Evolutionary conservation across 37 sponge, comb jelly and placozoan species (phyloP).

Genomic region (Amphimedon queenslandica): DNA sequence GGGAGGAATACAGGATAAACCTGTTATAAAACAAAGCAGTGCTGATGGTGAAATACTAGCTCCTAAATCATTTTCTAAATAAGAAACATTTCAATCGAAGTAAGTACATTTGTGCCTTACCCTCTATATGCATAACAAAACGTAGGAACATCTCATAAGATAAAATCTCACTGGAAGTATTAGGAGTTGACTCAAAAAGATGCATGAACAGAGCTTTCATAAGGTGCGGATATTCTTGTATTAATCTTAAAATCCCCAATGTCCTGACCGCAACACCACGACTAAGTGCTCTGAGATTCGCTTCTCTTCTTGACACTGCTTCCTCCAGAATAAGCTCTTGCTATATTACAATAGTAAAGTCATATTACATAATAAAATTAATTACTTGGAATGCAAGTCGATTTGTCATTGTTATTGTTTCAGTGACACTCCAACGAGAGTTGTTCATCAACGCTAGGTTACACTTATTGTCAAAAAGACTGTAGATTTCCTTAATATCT

Average conservation of each 20-base stretch:
- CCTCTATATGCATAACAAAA: neutral
- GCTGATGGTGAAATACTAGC: neutral
- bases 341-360: too few species aligned
- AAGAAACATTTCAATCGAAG: neutral
- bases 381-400: neutral
- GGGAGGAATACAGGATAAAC: slow-evolving; percentile 3
- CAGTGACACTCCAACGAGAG: slow-evolving; percentile 13
- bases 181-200: too few species aligned
- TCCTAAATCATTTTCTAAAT: neutral
- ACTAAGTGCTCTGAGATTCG: slow-evolving; percentile 5
- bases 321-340: slow-evolving; percentile 18
- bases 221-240: neutral
- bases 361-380: too few species aligned
- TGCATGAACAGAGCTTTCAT: too few species aligned
- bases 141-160: slow-evolving; percentile 1
- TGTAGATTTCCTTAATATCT: slow-evolving; percentile 13
- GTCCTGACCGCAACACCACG: neutral
- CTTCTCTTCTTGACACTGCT: slow-evolving; percentile 3
- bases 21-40: slow-evolving; percentile 7
- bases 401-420: neutral
- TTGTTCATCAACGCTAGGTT: slow-evolving; percentile 1
- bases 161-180: neutral
- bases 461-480: neutral
- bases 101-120: neutral
- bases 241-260: neutral